Base-by-base conservation (phyloP, 1,140 invertebrate species). In the Sycophila sp. region DNA sequence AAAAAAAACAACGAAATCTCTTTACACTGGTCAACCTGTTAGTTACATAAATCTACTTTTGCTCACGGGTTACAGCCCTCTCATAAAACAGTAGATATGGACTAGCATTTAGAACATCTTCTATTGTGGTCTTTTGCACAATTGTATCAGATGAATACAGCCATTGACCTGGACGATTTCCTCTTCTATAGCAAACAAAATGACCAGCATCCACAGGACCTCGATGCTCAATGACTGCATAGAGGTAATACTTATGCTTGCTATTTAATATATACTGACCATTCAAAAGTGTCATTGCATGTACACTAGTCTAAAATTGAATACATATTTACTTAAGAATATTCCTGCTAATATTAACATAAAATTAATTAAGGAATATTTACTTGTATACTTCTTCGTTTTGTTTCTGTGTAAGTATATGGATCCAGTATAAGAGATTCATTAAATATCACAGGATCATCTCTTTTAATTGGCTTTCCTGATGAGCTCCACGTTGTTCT, bases 141-240 rank as follows among this genome's bases (percentile, higher is more conserved):
- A 81, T 80, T n/a, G 80, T 78, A 64, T 86, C 83, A 0, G 82
- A 86, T 6, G 83, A 84, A 56, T 82, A 86, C 1, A 86, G 47
- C 83, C 84, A 81, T 72, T 85, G 81, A 58, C 80, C 78, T 4
- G 64, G 40, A 65, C 80, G 79, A 71, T 84, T 84, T 69, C 93
- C 93, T 13, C 94, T 88, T 58, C 96, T 87, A 80, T 96, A 97
- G 36, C 95, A 96, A 51, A 97, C 92, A 87, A 97, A 98, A 87
- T 98, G 96, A 30, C 96, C 96, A 53, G 92, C 92, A 80, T 92
- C 90, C 11, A 92, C 92, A 74, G 93, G 92, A 19, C 96, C 96
- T 51, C 92, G 89, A 85, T 98, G 96, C 45, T 95, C 94, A n/a
- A 98, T 92, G 0, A 96, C 94, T 1, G 95, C 91, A 74, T 90